These are phyloP conservation scores for Calidris pygmaea DNA, from an alignment of 2,113 vertebrate genomes.

Conservation along the genomic window DNA sequence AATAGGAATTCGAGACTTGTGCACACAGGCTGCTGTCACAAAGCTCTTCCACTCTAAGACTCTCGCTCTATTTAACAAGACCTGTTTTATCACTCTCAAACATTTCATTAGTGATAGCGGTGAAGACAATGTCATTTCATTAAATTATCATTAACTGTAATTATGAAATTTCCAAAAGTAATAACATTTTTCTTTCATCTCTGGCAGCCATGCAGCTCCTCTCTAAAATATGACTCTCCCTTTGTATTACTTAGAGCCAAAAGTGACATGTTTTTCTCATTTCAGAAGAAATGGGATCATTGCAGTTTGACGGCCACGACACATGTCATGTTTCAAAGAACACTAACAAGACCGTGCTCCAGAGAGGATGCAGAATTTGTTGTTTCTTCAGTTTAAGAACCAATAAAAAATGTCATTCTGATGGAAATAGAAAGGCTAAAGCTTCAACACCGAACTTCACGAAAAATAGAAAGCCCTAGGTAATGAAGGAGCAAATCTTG, in stretches of 20 bases:
- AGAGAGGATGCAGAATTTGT: not conserved
- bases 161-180: constrained; percentile 58
- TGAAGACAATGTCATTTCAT: constrained; percentile 52
- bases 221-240: not conserved
- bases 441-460: not conserved
- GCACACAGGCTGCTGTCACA: not conserved
- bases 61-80: not conserved
- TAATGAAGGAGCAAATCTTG: not conserved
- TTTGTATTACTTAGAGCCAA: not conserved
- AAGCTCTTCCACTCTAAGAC: not conserved
- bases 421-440: constrained; percentile 4
- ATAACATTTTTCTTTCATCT: constrained; percentile 47
- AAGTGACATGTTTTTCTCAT: constrained; percentile 47
- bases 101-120: constrained; percentile 11
- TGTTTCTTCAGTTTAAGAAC: constrained; percentile 30
- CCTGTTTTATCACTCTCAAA: constrained; percentile 21
- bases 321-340: constrained; percentile 34
- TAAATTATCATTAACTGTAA: constrained; percentile 55
- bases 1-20: not conserved
- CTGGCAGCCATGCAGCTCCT: not conserved
- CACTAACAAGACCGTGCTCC: constrained; percentile 13
- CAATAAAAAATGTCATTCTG: not conserved
- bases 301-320: not conserved
- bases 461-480: not conserved
- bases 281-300: constrained; percentile 19